Evolutionary conservation across 2,113 vertebrate species (phyloP).

Genomic region (Corydoras maculifer): DNA sequence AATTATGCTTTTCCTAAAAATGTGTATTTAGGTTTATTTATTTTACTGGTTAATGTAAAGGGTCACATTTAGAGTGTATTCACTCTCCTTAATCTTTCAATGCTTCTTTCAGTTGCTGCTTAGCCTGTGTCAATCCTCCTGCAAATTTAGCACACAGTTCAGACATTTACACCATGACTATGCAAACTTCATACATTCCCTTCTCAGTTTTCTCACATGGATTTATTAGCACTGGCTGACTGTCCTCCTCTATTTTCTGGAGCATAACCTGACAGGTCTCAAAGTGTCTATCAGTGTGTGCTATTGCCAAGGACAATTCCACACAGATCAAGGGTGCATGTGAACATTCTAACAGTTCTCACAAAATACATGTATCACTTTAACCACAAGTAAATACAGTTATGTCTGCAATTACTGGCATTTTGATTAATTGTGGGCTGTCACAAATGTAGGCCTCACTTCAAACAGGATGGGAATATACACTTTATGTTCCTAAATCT

Average conservation of each 20-base stretch:
- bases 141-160: conserved; percentile 11
- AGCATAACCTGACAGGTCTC: conserved; percentile 35
- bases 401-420: too few species aligned
- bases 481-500: too few species aligned
- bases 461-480: too few species aligned
- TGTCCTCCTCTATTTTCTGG: not conserved
- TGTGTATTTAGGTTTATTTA: too few species aligned
- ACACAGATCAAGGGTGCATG: too few species aligned
- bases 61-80: not conserved
- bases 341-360: too few species aligned
- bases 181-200: conserved; percentile 21
- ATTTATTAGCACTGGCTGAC: conserved; percentile 27
- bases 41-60: not conserved
- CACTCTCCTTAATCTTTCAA: not conserved
- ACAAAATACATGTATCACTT: too few species aligned
- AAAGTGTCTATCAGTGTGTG: conserved; percentile 18
- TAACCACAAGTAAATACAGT: too few species aligned
- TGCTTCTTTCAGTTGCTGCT: not conserved
- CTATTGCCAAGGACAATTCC: too few species aligned
- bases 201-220: conserved; percentile 26
- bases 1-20: too few species aligned
- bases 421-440: too few species aligned
- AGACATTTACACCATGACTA: conserved; percentile 33
- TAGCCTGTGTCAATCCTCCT: conserved; percentile 7
- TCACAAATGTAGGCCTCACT: too few species aligned